phyloP scores from a whole-genome alignment of 2,797 vertebrate species.

The Gambusia yucatana region DNA sequence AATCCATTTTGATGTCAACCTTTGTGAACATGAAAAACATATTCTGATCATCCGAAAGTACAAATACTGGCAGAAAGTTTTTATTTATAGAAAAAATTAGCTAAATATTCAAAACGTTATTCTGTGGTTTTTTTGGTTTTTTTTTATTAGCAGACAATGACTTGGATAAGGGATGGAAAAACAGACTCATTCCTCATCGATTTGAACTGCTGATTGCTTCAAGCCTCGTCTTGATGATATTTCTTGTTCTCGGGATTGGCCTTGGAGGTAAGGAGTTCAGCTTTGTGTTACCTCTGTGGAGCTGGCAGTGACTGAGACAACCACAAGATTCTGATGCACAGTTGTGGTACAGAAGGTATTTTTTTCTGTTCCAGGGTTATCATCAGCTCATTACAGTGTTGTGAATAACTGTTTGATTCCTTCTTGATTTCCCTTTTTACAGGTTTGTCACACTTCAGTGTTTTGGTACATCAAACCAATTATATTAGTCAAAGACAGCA shows the following conservation, averaged over 20 bases:
- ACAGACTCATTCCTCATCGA: conserved; percentile 58
- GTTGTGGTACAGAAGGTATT: background rate
- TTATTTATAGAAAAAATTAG: background rate
- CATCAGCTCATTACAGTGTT: background rate
- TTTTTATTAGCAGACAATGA: conserved; percentile 56
- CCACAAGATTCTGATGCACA: background rate
- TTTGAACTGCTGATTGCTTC: conserved; percentile 66
- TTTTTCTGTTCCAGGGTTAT: background rate
- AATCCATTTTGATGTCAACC: too few species aligned
- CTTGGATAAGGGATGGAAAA: conserved; percentile 63
- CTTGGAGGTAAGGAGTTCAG: conserved; percentile 75
- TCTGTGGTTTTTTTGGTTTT: background rate
- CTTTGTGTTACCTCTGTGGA: background rate
- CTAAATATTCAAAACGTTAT: background rate
- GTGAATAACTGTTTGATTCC: too few species aligned
- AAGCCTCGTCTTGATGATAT: conserved; percentile 39
- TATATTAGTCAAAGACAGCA: too few species aligned
- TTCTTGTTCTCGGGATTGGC: conserved; percentile 71
- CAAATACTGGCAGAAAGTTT: too few species aligned
- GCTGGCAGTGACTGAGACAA: background rate
- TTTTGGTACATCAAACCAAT: too few species aligned
- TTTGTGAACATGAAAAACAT: too few species aligned
- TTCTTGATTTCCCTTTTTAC: too few species aligned
- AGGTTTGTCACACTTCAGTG: too few species aligned
- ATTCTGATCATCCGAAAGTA: too few species aligned